Percentiles rank a stretch among this genome's conserved stretches.
Conservation (phyloP, 2,888 invertebrate genomes). For the Limenitis camilla region DNA sequence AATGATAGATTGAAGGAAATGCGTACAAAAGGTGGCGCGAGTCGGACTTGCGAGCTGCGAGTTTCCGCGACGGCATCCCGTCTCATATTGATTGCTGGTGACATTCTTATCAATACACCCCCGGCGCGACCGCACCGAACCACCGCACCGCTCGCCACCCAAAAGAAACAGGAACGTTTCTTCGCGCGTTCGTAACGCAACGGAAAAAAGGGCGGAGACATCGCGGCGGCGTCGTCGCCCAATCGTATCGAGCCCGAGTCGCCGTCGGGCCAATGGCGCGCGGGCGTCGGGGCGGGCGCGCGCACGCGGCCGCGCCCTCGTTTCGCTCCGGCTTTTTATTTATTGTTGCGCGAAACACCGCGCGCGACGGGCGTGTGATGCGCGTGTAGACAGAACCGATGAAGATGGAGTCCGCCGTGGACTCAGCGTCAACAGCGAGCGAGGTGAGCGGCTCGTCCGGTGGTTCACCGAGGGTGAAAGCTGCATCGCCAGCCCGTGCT, state of each 20-base stretch:
- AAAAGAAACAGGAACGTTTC: conserved; percentile 78
- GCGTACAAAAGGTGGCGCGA: not conserved
- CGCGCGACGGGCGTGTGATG: conserved; percentile 78
- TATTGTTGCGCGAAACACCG: conserved; percentile 81
- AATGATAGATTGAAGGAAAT: not conserved
- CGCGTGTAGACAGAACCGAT: conserved; percentile 55
- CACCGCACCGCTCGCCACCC: conserved; percentile 66
- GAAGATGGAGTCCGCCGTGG: conserved; percentile 75
- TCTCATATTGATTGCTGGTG: conserved; percentile 78
- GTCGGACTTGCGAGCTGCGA: conserved; percentile 3
- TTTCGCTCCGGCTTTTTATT: conserved; percentile 78
- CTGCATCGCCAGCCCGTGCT: conserved; percentile 62
- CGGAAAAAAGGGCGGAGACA: conserved; percentile 72
- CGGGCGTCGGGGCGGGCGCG: conserved; percentile 60
- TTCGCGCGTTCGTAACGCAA: conserved; percentile 66
- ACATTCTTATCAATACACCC: conserved; percentile 78
- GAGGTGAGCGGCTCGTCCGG: conserved; percentile 70
- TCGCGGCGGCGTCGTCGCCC: conserved; percentile 48
- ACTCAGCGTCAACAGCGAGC: conserved; percentile 74
- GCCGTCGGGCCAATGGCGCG: conserved; percentile 59
- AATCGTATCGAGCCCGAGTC: conserved; percentile 46
- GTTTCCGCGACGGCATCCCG: conserved; percentile 45
- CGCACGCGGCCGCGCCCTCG: conserved; percentile 73
- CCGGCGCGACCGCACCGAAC: conserved; percentile 43
- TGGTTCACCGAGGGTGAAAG: conserved; percentile 70